Evolutionary conservation across 2,797 vertebrate species (phyloP).

Genomic region (Sylvilagus floridanus): DNA sequence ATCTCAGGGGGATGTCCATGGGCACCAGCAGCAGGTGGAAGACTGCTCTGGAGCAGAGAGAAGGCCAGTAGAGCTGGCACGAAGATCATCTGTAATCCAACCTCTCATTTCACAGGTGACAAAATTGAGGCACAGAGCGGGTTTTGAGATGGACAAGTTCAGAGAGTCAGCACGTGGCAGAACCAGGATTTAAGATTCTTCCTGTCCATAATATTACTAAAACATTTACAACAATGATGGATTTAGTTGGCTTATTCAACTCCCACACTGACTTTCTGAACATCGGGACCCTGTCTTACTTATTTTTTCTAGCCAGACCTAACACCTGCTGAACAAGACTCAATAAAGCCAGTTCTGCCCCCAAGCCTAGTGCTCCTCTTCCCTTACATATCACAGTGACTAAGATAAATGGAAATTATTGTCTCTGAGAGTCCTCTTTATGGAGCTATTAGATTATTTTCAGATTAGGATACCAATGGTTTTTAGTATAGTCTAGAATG

Average conservation of each 20-base stretch:
- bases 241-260: neutral
- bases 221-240: neutral
- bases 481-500: neutral
- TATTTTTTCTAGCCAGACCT: neutral
- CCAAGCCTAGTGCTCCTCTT: neutral
- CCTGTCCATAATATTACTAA: neutral
- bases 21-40: neutral
- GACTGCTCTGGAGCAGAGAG: neutral
- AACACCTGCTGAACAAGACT: neutral
- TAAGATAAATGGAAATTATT: neutral
- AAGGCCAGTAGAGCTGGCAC: neutral
- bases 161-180: neutral
- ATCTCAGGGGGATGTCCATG: neutral
- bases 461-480: constrained; percentile 1
- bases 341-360: neutral
- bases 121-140: constrained; percentile 65
- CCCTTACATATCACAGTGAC: neutral
- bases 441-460: neutral
- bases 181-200: neutral
- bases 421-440: neutral
- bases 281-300: neutral
- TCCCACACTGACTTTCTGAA: constrained; percentile 1
- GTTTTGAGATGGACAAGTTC: neutral
- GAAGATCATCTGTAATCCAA: neutral
- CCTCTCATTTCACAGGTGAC: constrained; percentile 71